A percentile compares a stretch with the other conserved stretches of the same genome.
phyloP scores from a whole-genome alignment of 2,888 invertebrate genomes.

The Acronicta aceris region DNA sequence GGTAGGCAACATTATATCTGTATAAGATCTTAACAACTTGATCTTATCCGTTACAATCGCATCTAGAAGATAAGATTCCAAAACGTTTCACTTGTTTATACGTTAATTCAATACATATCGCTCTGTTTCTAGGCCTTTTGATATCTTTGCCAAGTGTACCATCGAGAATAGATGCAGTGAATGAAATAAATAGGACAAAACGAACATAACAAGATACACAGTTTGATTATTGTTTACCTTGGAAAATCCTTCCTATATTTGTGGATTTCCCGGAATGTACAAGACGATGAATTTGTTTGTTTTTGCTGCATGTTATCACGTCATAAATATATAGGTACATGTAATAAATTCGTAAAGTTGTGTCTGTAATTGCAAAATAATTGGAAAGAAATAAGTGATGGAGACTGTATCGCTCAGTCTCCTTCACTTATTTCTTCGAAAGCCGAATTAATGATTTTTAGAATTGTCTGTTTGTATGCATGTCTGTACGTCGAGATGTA shows the following conservation, averaged over 20 bases:
- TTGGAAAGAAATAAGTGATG: too few species aligned
- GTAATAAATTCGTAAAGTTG: too few species aligned
- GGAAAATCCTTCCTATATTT: constrained; percentile 25
- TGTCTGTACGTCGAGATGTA: too few species aligned
- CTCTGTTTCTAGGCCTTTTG: constrained; percentile 45
- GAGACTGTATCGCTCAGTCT: too few species aligned
- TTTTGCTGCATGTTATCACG: constrained; percentile 19
- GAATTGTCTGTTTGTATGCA: too few species aligned
- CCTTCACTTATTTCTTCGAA: too few species aligned
- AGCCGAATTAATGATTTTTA: too few species aligned
- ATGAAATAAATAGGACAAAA: constrained; percentile 48
- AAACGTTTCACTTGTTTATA: constrained; percentile 39
- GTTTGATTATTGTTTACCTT: constrained; percentile 32
- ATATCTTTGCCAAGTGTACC: constrained; percentile 42
- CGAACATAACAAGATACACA: constrained; percentile 27
- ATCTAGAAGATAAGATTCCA: constrained; percentile 30
- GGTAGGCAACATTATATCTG: not conserved
- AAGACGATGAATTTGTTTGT: constrained; percentile 33
- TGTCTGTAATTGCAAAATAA: too few species aligned
- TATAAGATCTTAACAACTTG: not conserved
- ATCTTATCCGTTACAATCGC: constrained; percentile 23
- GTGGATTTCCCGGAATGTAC: constrained; percentile 15
- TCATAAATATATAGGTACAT: not conserved
- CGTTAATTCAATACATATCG: constrained; percentile 34
- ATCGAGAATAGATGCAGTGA: constrained; percentile 45